Evolutionary conservation across 1,140 invertebrate genomes (phyloP), one percentile per base, ranked within the genome.

Genomic region (Coptotermes formosanus): DNA sequence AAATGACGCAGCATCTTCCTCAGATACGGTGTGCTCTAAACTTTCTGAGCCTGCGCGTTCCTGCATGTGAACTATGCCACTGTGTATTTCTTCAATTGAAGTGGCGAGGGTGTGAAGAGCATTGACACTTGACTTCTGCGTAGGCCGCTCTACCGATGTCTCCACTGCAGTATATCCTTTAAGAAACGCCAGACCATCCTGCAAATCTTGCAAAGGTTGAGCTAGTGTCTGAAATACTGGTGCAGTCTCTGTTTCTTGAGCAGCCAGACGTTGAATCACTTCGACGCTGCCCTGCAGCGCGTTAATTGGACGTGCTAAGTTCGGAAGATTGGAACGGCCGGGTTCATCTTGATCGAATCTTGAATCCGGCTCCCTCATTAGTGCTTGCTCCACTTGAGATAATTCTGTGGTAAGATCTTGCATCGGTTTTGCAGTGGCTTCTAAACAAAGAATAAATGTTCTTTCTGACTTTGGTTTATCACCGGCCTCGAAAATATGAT

Each of bases 141-240:
- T 82, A 32, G 90, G 75, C 30, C 89, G 89, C 82, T 88, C 88
- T 81, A 89, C 87, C 25, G 88, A 88, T 82, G 82, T 86, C 30
- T 87, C 86, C 44, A 90, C 30, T 81, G 89, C 89, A 23, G 86
- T 86, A 84, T 89, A 84, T 86, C 90, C 89, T 81, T 88, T 87
- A 52, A 45, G 12, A n/a, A 84, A 14, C 55, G 83, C 9, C 32
- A 86, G 48, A 7, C 81, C 85, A 25, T 48, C 44, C 52, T 82
- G 85, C 21, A 86, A 30, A 44, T 86, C 69, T 21, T 86, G 86
- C 44, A 86, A 48, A 16, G 86, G 83, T 21, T 86, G 83, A 6
- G 64, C 83, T 81, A 84, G 30, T 48, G 85, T 48, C 48, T 52
- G 64, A 30, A 82, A 82, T 23, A 82, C 45, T 23, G 64, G 14